Evolutionary conservation across 2,113 vertebrate genomes (phyloP).

Genomic region (Bolborhynchus lineola): DNA sequence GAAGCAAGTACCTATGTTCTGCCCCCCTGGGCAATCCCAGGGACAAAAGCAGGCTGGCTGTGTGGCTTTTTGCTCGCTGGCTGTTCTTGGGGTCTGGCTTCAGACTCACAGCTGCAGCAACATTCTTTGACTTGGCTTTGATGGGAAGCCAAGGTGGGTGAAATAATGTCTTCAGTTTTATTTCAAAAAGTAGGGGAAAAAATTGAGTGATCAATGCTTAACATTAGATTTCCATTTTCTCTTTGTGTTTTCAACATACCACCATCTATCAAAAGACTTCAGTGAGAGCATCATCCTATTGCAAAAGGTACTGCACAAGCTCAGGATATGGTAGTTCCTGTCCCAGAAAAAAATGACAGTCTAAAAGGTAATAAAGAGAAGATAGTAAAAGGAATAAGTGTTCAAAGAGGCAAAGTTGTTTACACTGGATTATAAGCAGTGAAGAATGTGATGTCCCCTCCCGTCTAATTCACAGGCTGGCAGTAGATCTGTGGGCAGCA

Average conservation of each 20-base stretch:
- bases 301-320: neutral
- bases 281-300: neutral
- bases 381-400: neutral
- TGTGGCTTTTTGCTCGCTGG: rapidly evolving
- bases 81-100: neutral
- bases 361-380: neutral
- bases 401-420: neutral
- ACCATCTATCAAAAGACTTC: neutral
- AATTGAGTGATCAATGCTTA: neutral
- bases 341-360: neutral
- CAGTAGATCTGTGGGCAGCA: neutral
- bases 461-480: neutral
- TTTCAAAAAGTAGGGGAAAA: neutral
- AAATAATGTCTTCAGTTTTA: neutral
- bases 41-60: neutral
- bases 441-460: neutral
- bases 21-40: neutral
- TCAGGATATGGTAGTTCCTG: neutral
- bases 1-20: neutral
- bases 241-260: neutral
- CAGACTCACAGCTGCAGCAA: neutral
- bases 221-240: neutral
- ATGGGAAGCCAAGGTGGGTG: neutral
- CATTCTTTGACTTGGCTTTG: neutral
- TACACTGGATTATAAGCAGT: neutral